Base-by-base conservation (phyloP, 1,140 invertebrate species). In the Hylaeus anthracinus region DNA sequence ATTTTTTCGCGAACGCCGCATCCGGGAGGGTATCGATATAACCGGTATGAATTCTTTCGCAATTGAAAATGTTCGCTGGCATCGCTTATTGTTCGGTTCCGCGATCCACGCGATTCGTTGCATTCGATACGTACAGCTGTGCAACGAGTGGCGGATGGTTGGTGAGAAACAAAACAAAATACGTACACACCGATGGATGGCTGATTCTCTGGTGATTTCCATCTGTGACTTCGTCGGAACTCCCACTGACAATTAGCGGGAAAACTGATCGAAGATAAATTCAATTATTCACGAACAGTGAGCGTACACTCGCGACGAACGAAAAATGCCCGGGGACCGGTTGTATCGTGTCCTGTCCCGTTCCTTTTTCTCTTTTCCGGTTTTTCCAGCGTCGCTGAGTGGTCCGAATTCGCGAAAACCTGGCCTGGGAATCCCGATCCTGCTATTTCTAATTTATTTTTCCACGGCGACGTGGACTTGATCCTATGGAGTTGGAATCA, bases 81-180 rank as follows among this genome's bases (percentile, higher is more conserved):
- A 53, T 70, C 79, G 73, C 26, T 81, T 81, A 78, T 81, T 77
- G 66, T 81, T 81, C 41, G 51, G 26, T 26, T 45, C 63, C 37
- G 37, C 78, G 71, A 80, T 75, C 41, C 60, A 5, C 48, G 65
- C 74, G 73, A 81, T 70, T 78, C 79, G 51, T 12, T 61, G 51
- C 60, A 12, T 63, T 77, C 41, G 73, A 63, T 63, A 64, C 56
- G 14, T 9, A 10, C 5, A 26, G 2, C 14, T 51, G 61, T 26
- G 51, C 12, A 66, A 26, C 12, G 67, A 65, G 15, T 51, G 53
- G 43, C 39, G 55, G 56, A 65, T 67, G 45, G 58, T 41, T 60
- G 63, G 78, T 43, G 37, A 48, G 63, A 60, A 74, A 74, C 70
- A 74, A 80, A 80, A 74, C 63, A n/a, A 61, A 60, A 74, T 41